Percentiles rank a stretch among this genome's conserved stretches.
Evolutionary conservation across 2,113 vertebrate species (phyloP).

Genomic region (Sceloporus undulatus): DNA sequence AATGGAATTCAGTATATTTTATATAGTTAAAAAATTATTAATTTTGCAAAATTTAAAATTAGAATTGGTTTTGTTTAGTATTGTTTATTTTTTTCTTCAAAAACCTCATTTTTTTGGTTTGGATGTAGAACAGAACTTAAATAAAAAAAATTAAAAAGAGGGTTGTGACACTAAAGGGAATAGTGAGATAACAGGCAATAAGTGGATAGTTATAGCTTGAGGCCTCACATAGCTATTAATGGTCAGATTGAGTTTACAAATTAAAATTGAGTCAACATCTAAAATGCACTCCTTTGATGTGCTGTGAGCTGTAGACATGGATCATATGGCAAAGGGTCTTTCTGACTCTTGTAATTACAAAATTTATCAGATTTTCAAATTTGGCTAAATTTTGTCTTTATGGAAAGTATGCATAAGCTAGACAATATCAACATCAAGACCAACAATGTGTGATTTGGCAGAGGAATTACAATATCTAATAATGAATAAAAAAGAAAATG

Average conservation of each 20-base stretch:
- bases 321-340: background rate
- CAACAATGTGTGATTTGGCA: background rate
- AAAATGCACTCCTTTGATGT: too few relatives aligned
- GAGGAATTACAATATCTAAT: background rate
- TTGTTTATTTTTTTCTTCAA: too few relatives aligned
- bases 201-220: too few relatives aligned
- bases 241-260: too few relatives aligned
- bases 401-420: fast-evolving
- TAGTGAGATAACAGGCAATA: too few relatives aligned
- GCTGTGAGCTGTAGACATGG: too few relatives aligned
- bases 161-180: too few relatives aligned
- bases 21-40: background rate
- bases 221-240: too few relatives aligned
- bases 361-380: slow-evolving; percentile 3
- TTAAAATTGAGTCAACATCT: too few relatives aligned
- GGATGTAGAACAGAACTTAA: too few relatives aligned
- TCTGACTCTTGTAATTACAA: background rate
- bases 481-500: background rate
- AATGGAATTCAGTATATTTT: background rate
- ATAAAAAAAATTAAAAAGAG: too few relatives aligned
- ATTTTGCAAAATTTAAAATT: background rate
- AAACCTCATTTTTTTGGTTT: too few relatives aligned
- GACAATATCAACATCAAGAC: slow-evolving; percentile 31
- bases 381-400: background rate
- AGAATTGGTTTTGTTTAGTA: background rate